Evolutionary conservation across 1,140 invertebrate genomes (phyloP).

Genomic region (Papilio dardanus): DNA sequence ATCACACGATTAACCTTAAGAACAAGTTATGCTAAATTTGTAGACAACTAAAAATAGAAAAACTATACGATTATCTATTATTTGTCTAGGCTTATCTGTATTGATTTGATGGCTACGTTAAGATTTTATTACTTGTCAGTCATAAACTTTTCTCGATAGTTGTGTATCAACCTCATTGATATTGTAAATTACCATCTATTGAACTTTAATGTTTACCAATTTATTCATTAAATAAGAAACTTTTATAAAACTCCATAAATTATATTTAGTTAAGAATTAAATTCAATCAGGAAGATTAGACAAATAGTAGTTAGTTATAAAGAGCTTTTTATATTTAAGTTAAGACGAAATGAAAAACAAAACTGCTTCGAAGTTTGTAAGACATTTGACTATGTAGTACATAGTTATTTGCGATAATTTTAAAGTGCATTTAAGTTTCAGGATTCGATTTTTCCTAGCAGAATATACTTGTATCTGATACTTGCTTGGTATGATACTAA

Average conservation of each 20-base stretch:
- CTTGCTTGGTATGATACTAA: background rate
- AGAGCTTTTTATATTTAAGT: no score
- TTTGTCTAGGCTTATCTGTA: slow-evolving; percentile 22
- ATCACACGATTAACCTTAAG: slow-evolving; percentile 60
- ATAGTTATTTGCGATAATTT: no score
- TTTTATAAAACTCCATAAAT: background rate
- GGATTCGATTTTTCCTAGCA: no score
- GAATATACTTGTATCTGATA: background rate
- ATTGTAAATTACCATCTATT: background rate
- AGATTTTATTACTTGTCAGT: slow-evolving; percentile 8
- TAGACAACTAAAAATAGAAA: slow-evolving; percentile 24
- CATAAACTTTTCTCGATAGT: slow-evolving; percentile 8
- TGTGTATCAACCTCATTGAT: background rate
- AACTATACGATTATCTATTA: slow-evolving; percentile 15
- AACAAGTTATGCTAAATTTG: slow-evolving; percentile 71
- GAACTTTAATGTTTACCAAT: background rate
- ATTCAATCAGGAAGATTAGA: no score
- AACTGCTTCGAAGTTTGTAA: no score
- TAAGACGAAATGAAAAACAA: no score
- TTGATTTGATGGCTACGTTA: background rate
- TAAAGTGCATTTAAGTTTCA: no score
- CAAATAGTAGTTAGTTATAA: background rate
- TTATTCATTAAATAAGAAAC: background rate
- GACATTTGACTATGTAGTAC: no score
- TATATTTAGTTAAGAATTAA: no score